Percentiles rank a stretch among this genome's conserved stretches.
phyloP scores from a whole-genome alignment of 2,113 vertebrate species.

The Melanotaenia duboulayi region DNA sequence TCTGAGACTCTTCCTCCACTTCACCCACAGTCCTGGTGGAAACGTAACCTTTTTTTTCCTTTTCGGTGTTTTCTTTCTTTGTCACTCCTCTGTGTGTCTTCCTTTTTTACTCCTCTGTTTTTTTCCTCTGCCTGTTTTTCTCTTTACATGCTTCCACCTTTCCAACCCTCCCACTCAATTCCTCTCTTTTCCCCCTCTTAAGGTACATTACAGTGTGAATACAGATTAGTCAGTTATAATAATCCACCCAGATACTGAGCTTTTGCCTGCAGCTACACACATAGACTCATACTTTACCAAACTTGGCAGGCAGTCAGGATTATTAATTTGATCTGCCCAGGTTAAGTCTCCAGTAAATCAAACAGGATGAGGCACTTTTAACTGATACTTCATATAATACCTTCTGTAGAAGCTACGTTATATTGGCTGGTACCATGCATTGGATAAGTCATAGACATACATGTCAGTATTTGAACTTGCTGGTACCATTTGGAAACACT shows the following conservation, averaged over 20 bases:
- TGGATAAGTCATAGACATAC: not conserved
- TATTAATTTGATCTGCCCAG: conserved; percentile 40
- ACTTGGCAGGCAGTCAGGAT: conserved; percentile 47
- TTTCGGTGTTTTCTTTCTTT: conserved; percentile 24
- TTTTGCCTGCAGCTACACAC: conserved; percentile 47
- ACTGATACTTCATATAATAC: not conserved
- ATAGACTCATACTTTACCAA: conserved; percentile 12
- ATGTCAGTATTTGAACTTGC: conserved; percentile 15
- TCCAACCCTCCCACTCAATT: conserved; percentile 23
- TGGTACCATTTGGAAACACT: conserved; percentile 49
- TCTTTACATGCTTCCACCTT: conserved; percentile 53
- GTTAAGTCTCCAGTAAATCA: conserved; percentile 21
- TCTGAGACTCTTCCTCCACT: conserved; percentile 5
- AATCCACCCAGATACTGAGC: conserved; percentile 37
- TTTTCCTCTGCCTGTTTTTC: conserved; percentile 47
- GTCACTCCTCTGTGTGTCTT: conserved; percentile 13
- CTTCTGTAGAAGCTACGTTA: conserved; percentile 1
- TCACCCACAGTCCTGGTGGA: conserved; percentile 34
- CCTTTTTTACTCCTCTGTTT: conserved; percentile 23
- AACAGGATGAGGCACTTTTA: conserved; percentile 34
- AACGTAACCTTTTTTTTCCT: conserved; percentile 35
- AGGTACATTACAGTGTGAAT: conserved; percentile 50
- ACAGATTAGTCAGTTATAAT: conserved; percentile 57
- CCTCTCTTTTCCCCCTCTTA: conserved; percentile 17
- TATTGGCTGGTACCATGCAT: conserved; percentile 7